phyloP scores from a whole-genome alignment of 1,140 invertebrate genomes.

The Brachionus asplanchnoidis region DNA sequence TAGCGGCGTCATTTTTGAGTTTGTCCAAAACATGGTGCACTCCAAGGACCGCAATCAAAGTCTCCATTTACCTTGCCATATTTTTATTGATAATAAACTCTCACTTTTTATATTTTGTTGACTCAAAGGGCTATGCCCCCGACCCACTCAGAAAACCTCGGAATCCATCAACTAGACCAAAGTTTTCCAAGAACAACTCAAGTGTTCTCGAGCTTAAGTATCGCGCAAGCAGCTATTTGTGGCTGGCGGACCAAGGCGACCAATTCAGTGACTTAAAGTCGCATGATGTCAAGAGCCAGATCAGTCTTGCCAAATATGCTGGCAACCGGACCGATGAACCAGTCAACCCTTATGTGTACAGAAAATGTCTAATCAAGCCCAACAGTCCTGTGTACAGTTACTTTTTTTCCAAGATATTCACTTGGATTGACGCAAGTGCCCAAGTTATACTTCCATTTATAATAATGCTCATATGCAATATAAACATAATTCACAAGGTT shows the following conservation, averaged over 20 bases:
- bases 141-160: background rate
- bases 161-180: background rate
- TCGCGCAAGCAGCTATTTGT: background rate
- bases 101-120: slow-evolving; percentile 32
- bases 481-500: slow-evolving; percentile 36
- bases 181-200: background rate
- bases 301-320: background rate
- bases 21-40: slow-evolving; percentile 39
- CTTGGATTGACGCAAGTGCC: slow-evolving; percentile 37
- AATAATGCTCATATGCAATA: slow-evolving; percentile 37
- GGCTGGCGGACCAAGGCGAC: background rate
- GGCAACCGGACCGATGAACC: background rate
- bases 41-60: slow-evolving; percentile 12
- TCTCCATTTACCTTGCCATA: background rate
- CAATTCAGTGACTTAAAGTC: background rate
- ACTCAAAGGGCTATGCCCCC: background rate
- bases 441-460: slow-evolving; percentile 39
- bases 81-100: slow-evolving; percentile 22
- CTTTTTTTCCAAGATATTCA: slow-evolving; percentile 38
- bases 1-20: slow-evolving; percentile 19
- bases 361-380: slow-evolving; percentile 10
- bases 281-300: background rate
- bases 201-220: background rate
- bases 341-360: slow-evolving; percentile 36
- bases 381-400: slow-evolving; percentile 25